Evolutionary conservation across 2,888 invertebrate genomes (phyloP), one percentile per base, ranked within the genome.

Genomic region (Euspilapteryx auroguttella): DNA sequence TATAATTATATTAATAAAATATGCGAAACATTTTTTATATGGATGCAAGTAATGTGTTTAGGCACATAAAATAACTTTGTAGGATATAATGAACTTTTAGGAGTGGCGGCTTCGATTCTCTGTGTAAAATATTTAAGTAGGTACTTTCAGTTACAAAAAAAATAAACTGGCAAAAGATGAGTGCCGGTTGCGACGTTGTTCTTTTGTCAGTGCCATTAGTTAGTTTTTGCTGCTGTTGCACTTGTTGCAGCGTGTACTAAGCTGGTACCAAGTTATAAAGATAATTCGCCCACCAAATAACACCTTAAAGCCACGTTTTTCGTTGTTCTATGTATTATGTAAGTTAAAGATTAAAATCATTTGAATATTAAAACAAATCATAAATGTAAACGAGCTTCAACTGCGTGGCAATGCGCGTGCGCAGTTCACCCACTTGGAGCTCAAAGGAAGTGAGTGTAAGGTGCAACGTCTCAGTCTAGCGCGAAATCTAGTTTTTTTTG

Each of bases 321-420:
- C 55, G 50, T 65, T 55, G 57, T 57, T 59, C 52, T 73, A 69
- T 71, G 73, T 71, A 71, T 73, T 73, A 71, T 56, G 56, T 71
- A 69, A 73, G 71, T 63, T 65, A 51, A 63, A 71, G 64, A 55
- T 63, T 65, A 69, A 55, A 46, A 55, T 32, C 21, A 51, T 50
- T 50, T 58, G 53, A 57, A 59, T 55, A 51, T 51, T 51, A 59
- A 55, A 51, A 49, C 45, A 49, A 47, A 54, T 44, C 47, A 49
- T 55, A 53, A 56, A 56, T 47, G 46, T 48, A 45, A 39, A 34
- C 43, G 66, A 65, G 68, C 58, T 55, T 63, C 59, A 48, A 45
- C 56, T 49, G 63, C 43, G 57, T 58, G 68, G 61, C n/a, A n/a
- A n/a, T n/a, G n/a, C n/a, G n/a, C n/a, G n/a, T n/a, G n/a, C n/a